A percentile compares a stretch with the other conserved stretches of the same genome.
Conservation (phyloP, 2,888 invertebrate species). For the Liodrosophila aerea region DNA sequence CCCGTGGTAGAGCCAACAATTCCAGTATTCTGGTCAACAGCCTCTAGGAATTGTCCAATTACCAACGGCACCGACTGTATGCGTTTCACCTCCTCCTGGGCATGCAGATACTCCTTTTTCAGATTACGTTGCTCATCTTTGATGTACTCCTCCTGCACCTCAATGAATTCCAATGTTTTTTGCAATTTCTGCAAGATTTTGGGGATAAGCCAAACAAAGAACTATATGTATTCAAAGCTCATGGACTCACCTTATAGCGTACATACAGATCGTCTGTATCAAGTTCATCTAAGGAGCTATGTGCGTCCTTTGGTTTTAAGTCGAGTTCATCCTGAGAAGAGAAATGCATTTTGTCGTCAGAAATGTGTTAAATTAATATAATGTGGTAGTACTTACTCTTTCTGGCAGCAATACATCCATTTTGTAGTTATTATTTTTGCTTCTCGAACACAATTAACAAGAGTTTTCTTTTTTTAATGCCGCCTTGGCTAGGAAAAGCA, state of each 20-base stretch:
- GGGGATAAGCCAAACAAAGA: background rate
- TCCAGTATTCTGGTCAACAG: conserved; percentile 99
- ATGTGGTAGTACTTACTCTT: conserved; percentile 34
- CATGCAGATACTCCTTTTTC: conserved; percentile 99
- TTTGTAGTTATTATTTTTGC: conserved; percentile 26
- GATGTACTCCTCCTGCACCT: conserved; percentile 99
- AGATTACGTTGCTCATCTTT: conserved; percentile 99
- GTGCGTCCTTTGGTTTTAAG: conserved; percentile 87
- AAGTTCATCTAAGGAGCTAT: conserved; percentile 88
- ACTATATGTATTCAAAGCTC: too few relatives aligned
- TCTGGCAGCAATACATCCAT: conserved; percentile 61
- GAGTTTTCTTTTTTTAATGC: conserved; percentile 33
- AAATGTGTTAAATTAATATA: too few relatives aligned
- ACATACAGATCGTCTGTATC: conserved; percentile 97
- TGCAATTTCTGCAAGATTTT: conserved; percentile 93
- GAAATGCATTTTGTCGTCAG: background rate
- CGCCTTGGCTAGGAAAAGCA: conserved; percentile 36
- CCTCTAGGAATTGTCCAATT: conserved; percentile 99
- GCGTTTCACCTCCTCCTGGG: conserved; percentile 98
- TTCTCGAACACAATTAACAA: conserved; percentile 2
- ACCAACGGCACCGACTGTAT: conserved; percentile 99
- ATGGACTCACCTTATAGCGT: conserved; percentile 93
- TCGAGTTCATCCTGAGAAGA: conserved; percentile 86
- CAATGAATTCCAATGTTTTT: conserved; percentile 97
- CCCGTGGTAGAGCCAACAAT: conserved; percentile 99